phyloP scores from a whole-genome alignment of 2,113 vertebrate genomes.

The Chlamydotis undulata region DNA sequence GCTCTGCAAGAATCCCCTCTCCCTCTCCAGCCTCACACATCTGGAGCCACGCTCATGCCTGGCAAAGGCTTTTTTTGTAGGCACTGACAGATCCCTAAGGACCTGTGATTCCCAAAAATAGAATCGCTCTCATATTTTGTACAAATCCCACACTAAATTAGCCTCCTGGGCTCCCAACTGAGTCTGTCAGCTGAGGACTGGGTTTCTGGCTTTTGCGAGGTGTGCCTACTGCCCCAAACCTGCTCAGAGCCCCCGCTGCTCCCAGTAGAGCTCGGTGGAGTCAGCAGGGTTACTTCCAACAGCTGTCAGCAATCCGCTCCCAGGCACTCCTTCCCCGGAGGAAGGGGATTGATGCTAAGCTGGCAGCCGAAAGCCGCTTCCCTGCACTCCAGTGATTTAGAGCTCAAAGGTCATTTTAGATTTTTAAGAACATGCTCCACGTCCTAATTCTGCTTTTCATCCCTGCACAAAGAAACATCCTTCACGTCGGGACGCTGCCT shows the following conservation, averaged over 20 bases:
- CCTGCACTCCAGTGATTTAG: neutral
- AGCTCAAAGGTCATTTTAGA: conserved; percentile 13
- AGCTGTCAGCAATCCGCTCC: conserved; percentile 45
- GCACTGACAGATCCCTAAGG: neutral
- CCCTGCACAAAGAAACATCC: neutral
- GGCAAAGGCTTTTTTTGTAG: neutral
- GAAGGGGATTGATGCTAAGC: neutral
- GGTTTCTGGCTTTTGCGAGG: neutral
- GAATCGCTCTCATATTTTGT: neutral
- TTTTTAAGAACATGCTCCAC: conserved; percentile 21
- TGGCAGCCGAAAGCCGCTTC: conserved; percentile 27
- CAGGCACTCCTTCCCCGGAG: conserved; percentile 23
- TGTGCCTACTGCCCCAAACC: neutral
- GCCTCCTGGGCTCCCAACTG: neutral
- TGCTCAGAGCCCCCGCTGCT: neutral
- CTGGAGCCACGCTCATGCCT: neutral
- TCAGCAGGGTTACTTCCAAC: neutral
- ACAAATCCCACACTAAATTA: neutral
- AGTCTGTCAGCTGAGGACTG: neutral
- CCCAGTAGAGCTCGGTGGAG: neutral
- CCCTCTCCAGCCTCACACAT: neutral
- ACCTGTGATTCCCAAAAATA: neutral
- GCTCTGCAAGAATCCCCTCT: neutral
- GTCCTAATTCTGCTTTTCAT: conserved; percentile 38
- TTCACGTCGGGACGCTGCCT: neutral